phyloP scores from a whole-genome alignment of 1,140 invertebrate species.

The Drosophila mauritiana region DNA sequence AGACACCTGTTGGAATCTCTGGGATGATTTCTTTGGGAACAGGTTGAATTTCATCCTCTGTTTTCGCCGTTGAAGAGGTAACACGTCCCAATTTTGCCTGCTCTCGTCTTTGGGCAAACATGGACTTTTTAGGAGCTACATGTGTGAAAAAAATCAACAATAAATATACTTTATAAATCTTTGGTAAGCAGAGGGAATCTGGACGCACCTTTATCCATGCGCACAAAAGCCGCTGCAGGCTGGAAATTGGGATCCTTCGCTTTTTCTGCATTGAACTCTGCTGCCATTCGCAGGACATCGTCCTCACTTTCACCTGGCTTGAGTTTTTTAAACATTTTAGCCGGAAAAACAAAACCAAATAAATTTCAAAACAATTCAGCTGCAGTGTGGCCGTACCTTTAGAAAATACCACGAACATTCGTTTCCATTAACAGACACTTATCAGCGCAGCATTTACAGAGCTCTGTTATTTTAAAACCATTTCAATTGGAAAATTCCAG shows the following conservation, averaged over 20 bases:
- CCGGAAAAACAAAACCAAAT: conserved; percentile 10
- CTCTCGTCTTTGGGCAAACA: conserved; percentile 70
- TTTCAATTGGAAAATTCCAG: background rate
- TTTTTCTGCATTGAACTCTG: conserved; percentile 87
- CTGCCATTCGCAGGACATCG: conserved; percentile 89
- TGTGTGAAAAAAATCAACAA: background rate
- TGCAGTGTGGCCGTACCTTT: background rate
- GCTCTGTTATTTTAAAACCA: background rate
- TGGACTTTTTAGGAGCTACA: conserved; percentile 60
- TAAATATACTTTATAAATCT: background rate
- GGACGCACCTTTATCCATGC: conserved; percentile 84
- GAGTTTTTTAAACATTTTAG: conserved; percentile 87
- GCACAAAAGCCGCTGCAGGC: conserved; percentile 87
- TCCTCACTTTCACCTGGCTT: conserved; percentile 88
- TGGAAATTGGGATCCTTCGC: conserved; percentile 85
- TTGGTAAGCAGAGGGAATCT: background rate
- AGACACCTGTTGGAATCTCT: background rate
- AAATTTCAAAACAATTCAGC: conserved; percentile 18
- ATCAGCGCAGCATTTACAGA: background rate
- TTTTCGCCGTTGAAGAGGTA: background rate
- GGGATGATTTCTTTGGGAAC: background rate
- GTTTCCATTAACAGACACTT: background rate
- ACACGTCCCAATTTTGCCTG: conserved; percentile 61
- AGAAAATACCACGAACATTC: background rate
- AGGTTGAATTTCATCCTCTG: background rate